A percentile compares a stretch with the other conserved stretches of the same genome.
phyloP scores from a whole-genome alignment of 2,113 vertebrate species.

The Pachyramphus minor region DNA sequence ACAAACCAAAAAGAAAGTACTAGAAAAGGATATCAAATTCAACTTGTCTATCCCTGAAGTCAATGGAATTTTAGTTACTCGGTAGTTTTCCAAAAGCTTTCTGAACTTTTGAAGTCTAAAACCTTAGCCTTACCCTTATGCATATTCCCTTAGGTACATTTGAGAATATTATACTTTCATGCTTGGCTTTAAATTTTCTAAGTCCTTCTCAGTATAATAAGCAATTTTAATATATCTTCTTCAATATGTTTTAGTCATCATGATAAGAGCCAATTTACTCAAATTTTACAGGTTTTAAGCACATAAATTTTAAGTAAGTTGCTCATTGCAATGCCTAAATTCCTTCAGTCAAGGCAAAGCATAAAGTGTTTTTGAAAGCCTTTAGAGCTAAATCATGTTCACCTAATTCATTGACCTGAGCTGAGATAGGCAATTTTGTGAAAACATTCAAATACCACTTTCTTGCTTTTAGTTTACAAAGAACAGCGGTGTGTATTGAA shows the following conservation, averaged over 20 bases:
- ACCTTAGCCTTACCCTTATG: background rate
- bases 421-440: background rate
- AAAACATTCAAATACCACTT: background rate
- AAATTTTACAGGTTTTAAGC: background rate
- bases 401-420: background rate
- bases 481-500: fast-evolving
- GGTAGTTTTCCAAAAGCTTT: background rate
- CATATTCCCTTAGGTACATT: background rate
- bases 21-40: background rate
- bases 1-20: no score
- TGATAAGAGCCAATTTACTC: background rate
- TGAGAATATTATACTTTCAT: background rate
- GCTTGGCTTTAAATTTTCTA: background rate
- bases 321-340: background rate
- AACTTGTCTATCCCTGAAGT: background rate
- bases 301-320: background rate
- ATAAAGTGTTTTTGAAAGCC: background rate
- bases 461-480: background rate
- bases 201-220: background rate
- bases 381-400: background rate
- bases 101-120: background rate
- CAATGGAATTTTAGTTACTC: background rate
- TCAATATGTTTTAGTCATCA: background rate
- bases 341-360: background rate
- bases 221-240: background rate